A percentile compares a stretch with the other conserved stretches of the same genome.
phyloP scores from a whole-genome alignment of 2,797 vertebrate species.

The Manis crassicaudata region DNA sequence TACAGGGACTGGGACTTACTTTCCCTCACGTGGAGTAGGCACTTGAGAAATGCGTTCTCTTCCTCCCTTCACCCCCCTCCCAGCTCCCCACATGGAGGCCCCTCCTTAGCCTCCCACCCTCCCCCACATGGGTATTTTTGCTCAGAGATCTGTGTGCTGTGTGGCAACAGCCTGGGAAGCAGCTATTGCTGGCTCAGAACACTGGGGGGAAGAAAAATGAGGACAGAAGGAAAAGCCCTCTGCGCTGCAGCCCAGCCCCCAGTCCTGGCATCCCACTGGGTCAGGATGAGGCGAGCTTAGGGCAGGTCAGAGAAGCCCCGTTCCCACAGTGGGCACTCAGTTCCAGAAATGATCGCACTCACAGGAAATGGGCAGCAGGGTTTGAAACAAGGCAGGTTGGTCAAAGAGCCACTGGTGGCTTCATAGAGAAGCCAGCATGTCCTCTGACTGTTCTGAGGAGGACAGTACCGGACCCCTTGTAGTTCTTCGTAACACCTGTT shows the following conservation, averaged over 20 bases:
- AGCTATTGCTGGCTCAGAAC: background rate
- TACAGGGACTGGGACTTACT: background rate
- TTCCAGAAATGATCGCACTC: fast-evolving
- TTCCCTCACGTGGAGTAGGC: background rate
- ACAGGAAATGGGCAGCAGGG: background rate
- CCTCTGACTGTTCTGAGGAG: background rate
- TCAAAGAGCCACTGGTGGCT: fast-evolving
- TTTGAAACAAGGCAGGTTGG: background rate
- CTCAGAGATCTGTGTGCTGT: background rate
- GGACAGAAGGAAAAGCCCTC: background rate
- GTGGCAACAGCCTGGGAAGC: background rate
- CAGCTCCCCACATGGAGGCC: background rate
- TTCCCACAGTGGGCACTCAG: background rate
- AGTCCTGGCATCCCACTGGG: background rate
- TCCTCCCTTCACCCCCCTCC: background rate
- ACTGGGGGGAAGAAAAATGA: background rate
- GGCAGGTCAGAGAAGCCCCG: background rate
- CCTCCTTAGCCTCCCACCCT: background rate
- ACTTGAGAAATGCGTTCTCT: background rate
- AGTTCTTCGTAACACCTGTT: background rate
- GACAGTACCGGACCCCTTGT: background rate
- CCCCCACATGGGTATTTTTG: background rate
- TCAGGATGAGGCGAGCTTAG: background rate
- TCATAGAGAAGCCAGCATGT: background rate
- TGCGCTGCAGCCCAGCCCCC: background rate